Evolutionary conservation across 2,888 invertebrate species (phyloP).

Genomic region (Seladonia tumulorum): DNA sequence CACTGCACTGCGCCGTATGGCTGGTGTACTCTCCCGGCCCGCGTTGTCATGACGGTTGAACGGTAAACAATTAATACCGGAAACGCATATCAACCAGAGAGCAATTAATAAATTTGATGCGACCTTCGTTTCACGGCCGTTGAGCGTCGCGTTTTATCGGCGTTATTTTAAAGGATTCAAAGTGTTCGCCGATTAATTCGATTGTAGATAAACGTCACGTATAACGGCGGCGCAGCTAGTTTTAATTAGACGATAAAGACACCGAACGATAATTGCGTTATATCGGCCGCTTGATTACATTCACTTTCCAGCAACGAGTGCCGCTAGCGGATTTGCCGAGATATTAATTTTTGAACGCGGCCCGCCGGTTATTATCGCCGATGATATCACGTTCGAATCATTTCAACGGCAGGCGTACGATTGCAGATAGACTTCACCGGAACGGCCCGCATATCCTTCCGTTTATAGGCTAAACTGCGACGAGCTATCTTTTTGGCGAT

Average conservation of each 20-base stretch:
- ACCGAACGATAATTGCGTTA: conserved; percentile 70
- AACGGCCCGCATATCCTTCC: conserved; percentile 3
- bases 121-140: background rate
- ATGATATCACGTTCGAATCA: conserved; percentile 68
- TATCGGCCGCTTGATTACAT: conserved; percentile 72
- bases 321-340: conserved; percentile 54
- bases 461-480: conserved; percentile 14
- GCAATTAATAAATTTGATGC: conserved; percentile 28
- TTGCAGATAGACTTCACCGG: conserved; percentile 49
- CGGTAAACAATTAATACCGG: background rate
- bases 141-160: background rate
- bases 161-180: conserved; percentile 37
- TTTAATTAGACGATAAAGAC: conserved; percentile 75
- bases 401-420: conserved; percentile 50
- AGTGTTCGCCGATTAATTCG: conserved; percentile 34
- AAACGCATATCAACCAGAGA: background rate
- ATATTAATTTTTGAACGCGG: conserved; percentile 71
- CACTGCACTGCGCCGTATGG: too few species aligned
- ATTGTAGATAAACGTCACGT: conserved; percentile 56
- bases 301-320: conserved; percentile 64
- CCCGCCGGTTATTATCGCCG: conserved; percentile 62
- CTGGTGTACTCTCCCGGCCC: background rate
- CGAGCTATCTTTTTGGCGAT: conserved; percentile 12
- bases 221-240: conserved; percentile 57
- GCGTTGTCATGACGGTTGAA: background rate